A percentile compares a stretch with the other conserved stretches of the same genome.
phyloP scores from a whole-genome alignment of 2,113 vertebrate species.

The Scomber japonicus region DNA sequence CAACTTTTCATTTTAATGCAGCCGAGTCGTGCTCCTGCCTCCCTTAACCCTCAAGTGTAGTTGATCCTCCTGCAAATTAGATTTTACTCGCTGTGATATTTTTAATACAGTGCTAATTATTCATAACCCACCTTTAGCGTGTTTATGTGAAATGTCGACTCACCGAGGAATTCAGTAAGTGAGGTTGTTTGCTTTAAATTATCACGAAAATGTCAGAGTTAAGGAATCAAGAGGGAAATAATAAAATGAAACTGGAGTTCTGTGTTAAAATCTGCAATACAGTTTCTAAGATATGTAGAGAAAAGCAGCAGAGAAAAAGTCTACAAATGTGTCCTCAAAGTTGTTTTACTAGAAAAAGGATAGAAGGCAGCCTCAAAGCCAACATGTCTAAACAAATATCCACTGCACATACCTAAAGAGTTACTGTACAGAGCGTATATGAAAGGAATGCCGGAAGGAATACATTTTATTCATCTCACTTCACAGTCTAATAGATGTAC shows the following conservation, averaged over 20 bases:
- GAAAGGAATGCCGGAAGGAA: neutral
- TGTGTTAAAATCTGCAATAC: neutral
- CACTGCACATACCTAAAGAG: constrained; percentile 35
- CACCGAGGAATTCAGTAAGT: neutral
- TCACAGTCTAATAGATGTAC: constrained; percentile 1
- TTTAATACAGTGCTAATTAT: constrained; percentile 44
- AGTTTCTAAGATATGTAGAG: neutral
- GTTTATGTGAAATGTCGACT: neutral
- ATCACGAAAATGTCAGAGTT: constrained; percentile 16
- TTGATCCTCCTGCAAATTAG: constrained; percentile 30
- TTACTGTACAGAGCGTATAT: neutral
- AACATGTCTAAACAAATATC: constrained; percentile 41
- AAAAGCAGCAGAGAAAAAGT: neutral
- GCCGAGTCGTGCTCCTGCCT: constrained; percentile 30
- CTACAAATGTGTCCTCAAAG: neutral
- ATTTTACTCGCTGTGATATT: constrained; percentile 28
- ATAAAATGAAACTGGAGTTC: neutral
- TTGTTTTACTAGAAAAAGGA: neutral
- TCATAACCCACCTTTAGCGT: constrained; percentile 26
- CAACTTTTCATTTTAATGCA: constrained; percentile 40
- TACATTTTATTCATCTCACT: neutral
- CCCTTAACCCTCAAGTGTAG: neutral
- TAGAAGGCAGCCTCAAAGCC: neutral
- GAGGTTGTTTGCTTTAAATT: neutral
- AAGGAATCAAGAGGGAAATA: neutral